Conservation (phyloP, 1,140 invertebrate genomes). For the Drosophila athabasca region DNA sequence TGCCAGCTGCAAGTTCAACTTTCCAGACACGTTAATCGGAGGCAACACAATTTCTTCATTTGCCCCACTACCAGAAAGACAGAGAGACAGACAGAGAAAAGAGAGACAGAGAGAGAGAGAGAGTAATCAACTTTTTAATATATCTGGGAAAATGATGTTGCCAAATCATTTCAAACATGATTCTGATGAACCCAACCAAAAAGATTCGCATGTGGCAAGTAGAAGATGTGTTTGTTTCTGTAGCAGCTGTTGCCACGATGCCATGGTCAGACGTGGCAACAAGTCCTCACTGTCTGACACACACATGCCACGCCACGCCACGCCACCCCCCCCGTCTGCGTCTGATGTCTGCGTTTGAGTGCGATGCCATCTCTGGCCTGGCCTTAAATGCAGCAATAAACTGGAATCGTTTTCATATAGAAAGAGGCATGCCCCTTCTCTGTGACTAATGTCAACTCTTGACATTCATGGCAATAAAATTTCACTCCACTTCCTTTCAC, state of each 20-base stretch:
- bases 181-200: too few species aligned
- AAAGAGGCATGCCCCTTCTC: slow-evolving; percentile 6
- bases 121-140: slow-evolving; percentile 62
- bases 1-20: slow-evolving; percentile 10
- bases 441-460: slow-evolving; percentile 71
- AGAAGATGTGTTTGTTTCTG: background rate
- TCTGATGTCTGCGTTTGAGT: slow-evolving; percentile 57
- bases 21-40: slow-evolving; percentile 56
- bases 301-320: slow-evolving; percentile 22
- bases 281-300: slow-evolving; percentile 13
- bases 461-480: slow-evolving; percentile 75
- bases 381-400: slow-evolving; percentile 67
- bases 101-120: background rate
- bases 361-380: slow-evolving; percentile 50
- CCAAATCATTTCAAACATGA: background rate
- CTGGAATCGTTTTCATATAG: slow-evolving; percentile 52
- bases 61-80: slow-evolving; percentile 31
- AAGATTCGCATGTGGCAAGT: too few species aligned
- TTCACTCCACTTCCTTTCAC: slow-evolving; percentile 44
- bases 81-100: background rate
- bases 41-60: slow-evolving; percentile 70
- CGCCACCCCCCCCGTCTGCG: slow-evolving; percentile 34
- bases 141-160: slow-evolving; percentile 13
- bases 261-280: slow-evolving; percentile 16
- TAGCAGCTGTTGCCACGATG: background rate